Base-by-base conservation (phyloP, 2,888 invertebrate genomes). In the Marronus borbonicus region DNA sequence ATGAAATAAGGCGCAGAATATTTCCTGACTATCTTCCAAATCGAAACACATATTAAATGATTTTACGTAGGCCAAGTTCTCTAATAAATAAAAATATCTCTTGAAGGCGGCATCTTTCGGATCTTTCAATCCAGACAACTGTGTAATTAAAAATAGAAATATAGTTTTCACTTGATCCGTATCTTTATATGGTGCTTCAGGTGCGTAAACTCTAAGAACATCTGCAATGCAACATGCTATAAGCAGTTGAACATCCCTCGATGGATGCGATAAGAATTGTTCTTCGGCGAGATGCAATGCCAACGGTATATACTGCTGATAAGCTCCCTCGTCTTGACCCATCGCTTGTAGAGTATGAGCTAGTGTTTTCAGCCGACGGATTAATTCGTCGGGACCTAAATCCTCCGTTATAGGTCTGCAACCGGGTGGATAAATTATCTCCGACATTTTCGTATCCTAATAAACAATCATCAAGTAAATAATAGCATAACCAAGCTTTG, bases 1-100 rank as follows among this genome's bases (percentile, higher is more conserved):
- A 78, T 95, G 94, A 90, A 98, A 98, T 1, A 99, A 91, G 14
- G 94, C 94, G 86, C 97, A 96, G 90, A 98, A 98, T 84, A 99
- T 97, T 88, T 98, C 97, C 88, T 98, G 98, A 85, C 97, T 97
- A 89, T 98, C 98, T 88, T 98, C 98, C 78, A 99, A 90, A 88
- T 99, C 98, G 87, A 98, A 97, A 88, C 98, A 98, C 95, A 99
- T 98, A 89, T 98, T 98, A 89, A 99, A 98, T 0, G 98, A 97
- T 89, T 99, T 99, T 52, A 98, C 98, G 88, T 97, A 98, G 0
- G 98, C 98, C 84, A 99, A 90, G 89, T 98, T 99, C 90, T 99
- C 98, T 78, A 99, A 90, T 70, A 99, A 91, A 89, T 99, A 99
- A 90, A 98, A 98, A 89, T 98, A 98, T 83, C 98, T 92, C 88